Evolutionary conservation across 2,113 vertebrate genomes (phyloP), one percentile per base, ranked within the genome.

Genomic region (Synodontis membranacea): DNA sequence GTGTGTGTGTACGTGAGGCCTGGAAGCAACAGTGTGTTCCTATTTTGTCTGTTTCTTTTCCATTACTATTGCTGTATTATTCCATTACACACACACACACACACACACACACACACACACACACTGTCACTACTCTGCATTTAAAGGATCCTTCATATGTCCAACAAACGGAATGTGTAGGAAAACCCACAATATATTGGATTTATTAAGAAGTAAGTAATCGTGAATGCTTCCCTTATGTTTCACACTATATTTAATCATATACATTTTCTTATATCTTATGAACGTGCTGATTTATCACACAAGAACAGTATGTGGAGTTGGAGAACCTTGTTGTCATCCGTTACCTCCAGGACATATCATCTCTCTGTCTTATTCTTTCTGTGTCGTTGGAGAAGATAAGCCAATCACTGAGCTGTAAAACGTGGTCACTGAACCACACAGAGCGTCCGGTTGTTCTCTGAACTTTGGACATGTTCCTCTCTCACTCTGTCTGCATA

Each of bases 351-450:
- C 14, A 39, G 66, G 37, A 66, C 64, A 76, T 70, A 44, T 75
- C 46, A n/a, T 58, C 52, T 70, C 62, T 72, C 46, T 70, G 42
- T 83, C 56, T 25, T 42, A 60, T 34, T 25, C 52, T 82, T 46
- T 82, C 39, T 82, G 25, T 60, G 74, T 80, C 12, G 15, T 39
- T 79, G 60, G 76, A 84, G 60, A 84, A 86, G 86, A 89, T 89
- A 88, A 80, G 50, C 74, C 85, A 88, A 54, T 80, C 88, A 86
- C n/a, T 84, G 84, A 88, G 86, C 86, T 84, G 84, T 89, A 81
- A 89, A 89, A 86, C 84, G 58, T 86, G 81, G 50, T 79, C 75
- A 88, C 78, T 89, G 89, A 88, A 89, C 89, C 86, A 78, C 79
- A 88, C 58, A 76, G 34, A 48, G 46, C 52, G 58, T 84, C 66